A percentile compares a stretch with the other conserved stretches of the same genome.
phyloP scores from a whole-genome alignment of 2,888 invertebrate species.

The Halictus ligatus region DNA sequence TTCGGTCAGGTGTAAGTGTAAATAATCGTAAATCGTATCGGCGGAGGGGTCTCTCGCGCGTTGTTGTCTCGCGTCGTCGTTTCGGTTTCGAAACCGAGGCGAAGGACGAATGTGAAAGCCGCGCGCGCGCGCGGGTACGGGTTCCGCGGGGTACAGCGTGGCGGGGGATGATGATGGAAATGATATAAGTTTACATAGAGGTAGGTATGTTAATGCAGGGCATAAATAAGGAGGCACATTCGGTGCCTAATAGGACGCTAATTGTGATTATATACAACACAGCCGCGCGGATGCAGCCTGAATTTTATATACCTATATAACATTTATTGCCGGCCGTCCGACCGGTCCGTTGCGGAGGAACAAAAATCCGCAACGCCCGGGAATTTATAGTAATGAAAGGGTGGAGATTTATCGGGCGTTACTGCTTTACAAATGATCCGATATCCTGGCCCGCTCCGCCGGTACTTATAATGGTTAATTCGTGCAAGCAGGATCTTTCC shows the following conservation, averaged over 20 bases:
- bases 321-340: constrained; percentile 70
- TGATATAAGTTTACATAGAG: constrained; percentile 71
- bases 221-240: constrained; percentile 72
- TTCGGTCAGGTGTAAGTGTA: constrained; percentile 30
- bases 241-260: constrained; percentile 72
- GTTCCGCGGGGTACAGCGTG: background rate
- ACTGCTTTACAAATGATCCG: constrained; percentile 72
- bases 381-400: constrained; percentile 77
- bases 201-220: constrained; percentile 65
- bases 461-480: constrained; percentile 71
- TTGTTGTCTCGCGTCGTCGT: constrained; percentile 32
- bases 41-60: background rate
- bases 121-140: background rate
- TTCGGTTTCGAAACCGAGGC: constrained; percentile 23
- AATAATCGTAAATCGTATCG: constrained; percentile 43
- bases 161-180: constrained; percentile 63
- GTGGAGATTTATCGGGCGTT: constrained; percentile 74
- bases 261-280: constrained; percentile 76
- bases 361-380: constrained; percentile 70
- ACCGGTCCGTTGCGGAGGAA: constrained; percentile 58
- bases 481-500: constrained; percentile 66
- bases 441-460: constrained; percentile 62
- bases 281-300: constrained; percentile 65
- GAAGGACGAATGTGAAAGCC: constrained; percentile 14
- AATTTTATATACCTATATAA: constrained; percentile 74